Evolutionary conservation across 2,797 vertebrate species (phyloP), one percentile per base, ranked within the genome.

Genomic region (Vespertilio murinus): DNA sequence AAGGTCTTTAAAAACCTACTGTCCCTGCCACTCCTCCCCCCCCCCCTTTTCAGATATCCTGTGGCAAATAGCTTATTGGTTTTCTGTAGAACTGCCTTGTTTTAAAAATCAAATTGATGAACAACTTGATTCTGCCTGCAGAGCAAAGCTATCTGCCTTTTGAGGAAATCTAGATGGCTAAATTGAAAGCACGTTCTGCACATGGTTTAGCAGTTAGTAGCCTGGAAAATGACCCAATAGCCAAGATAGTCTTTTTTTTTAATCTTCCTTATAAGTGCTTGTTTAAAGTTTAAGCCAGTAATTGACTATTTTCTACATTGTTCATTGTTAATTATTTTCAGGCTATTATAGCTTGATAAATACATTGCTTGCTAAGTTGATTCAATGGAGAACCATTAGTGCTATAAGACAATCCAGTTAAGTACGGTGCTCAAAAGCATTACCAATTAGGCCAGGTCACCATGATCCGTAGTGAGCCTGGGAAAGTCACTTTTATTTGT

Each of bases 221-320:
- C 92, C 95, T 97, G 96, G 96, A 97, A 97, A 97, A 97, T 97
- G 96, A 97, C 97, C 96, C 95, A 97, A 95, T 97, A 95, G 97
- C 96, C 97, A 95, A 96, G 95, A 95, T 95, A 40, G 94, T 54
- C 91, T 88, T 88, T 94, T 89, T 95, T 96, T 92, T 92, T 93
- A 94, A 95, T 97, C 92, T 96, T 95, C 93, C 95, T 97, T 96
- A 61, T 95, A 95, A 97, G 93, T 94, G 96, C 95, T 97, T 97
- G 85, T 96, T 97, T 97, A 97, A 97, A 97, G 96, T 97, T 95
- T 95, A 97, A 97, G 97, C 92, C 64, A 40, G 83, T 96, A 96
- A 97, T 97, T 95, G 96, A 95, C 96, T 96, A 52, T 94, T 96
- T 96, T 96, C 94, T 77, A 95, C 97, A 95, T 95, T 96, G 96